Conservation (phyloP, 2,797 vertebrate species). For the Crenichthys baileyi region DNA sequence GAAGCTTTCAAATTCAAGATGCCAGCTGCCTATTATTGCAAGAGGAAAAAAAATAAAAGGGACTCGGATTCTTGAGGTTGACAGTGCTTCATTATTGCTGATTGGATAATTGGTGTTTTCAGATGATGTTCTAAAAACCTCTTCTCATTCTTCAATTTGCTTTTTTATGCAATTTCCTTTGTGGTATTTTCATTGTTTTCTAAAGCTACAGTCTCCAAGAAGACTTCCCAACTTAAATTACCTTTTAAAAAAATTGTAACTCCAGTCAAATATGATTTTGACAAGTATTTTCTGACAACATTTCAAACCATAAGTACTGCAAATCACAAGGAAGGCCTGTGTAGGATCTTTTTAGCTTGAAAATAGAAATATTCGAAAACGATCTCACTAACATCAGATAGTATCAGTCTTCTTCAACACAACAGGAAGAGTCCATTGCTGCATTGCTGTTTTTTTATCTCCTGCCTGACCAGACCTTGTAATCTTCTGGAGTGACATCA, state of each 20-base stretch:
- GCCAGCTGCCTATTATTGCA: constrained; percentile 1
- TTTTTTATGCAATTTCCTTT: background rate
- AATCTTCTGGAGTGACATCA: background rate
- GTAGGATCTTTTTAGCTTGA: background rate
- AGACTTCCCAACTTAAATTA: too few relatives aligned
- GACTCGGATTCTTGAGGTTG: background rate
- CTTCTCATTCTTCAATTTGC: background rate
- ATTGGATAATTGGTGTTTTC: constrained; percentile 3
- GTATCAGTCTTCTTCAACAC: background rate
- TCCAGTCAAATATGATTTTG: background rate
- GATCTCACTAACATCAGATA: background rate
- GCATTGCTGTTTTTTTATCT: background rate
- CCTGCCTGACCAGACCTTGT: background rate
- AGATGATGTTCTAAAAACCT: background rate
- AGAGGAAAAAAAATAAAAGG: background rate
- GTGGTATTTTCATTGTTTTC: background rate
- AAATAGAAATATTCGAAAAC: background rate
- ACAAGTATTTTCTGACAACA: background rate
- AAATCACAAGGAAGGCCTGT: background rate
- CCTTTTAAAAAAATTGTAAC: background rate
- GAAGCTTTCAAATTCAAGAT: background rate
- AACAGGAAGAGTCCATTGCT: background rate
- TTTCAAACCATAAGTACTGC: background rate
- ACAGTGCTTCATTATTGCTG: constrained; percentile 3
- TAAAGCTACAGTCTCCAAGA: background rate